Evolutionary conservation across 2,113 vertebrate species (phyloP).

Genomic region (Kryptolebias marmoratus): DNA sequence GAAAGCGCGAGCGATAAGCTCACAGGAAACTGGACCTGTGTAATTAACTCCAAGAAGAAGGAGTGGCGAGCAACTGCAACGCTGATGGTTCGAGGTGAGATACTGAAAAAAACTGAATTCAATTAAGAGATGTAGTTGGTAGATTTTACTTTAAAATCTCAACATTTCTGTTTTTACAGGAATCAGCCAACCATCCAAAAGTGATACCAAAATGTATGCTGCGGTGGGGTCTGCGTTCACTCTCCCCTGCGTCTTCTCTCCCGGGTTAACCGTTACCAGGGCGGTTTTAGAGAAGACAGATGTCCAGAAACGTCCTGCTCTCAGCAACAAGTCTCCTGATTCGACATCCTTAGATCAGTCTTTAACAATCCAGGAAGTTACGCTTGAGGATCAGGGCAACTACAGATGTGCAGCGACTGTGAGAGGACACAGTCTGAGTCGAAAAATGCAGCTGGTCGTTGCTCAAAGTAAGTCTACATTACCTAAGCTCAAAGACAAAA

Average conservation of each 20-base stretch:
- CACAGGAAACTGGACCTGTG: conserved; percentile 73
- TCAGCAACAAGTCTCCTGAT: conserved; percentile 15
- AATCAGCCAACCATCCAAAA: conserved; percentile 62
- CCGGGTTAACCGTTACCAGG: conserved; percentile 16
- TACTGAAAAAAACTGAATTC: background rate
- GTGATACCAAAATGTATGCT: conserved; percentile 60
- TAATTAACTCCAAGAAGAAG: conserved; percentile 1
- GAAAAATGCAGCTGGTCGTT: conserved; percentile 69
- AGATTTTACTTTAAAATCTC: background rate
- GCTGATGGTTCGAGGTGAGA: conserved; percentile 74
- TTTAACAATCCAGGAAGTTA: conserved; percentile 53
- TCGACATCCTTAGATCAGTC: conserved; percentile 54
- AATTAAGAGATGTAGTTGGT: background rate
- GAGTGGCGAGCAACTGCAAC: conserved; percentile 22
- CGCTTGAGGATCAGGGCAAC: conserved; percentile 57
- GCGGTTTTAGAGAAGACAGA: conserved; percentile 59
- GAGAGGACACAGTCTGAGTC: conserved; percentile 27
- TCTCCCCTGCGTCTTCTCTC: conserved; percentile 77
- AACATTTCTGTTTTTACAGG: conserved; percentile 53
- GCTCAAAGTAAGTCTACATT: conserved; percentile 63
- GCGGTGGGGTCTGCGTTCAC: conserved; percentile 65
- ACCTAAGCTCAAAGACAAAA: conserved; percentile 1
- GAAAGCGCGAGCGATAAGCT: conserved; percentile 27
- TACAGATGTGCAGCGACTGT: conserved; percentile 72
- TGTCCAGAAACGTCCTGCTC: background rate